Conservation (phyloP, 2,888 invertebrate species). For the Folsomia manolachei region DNA sequence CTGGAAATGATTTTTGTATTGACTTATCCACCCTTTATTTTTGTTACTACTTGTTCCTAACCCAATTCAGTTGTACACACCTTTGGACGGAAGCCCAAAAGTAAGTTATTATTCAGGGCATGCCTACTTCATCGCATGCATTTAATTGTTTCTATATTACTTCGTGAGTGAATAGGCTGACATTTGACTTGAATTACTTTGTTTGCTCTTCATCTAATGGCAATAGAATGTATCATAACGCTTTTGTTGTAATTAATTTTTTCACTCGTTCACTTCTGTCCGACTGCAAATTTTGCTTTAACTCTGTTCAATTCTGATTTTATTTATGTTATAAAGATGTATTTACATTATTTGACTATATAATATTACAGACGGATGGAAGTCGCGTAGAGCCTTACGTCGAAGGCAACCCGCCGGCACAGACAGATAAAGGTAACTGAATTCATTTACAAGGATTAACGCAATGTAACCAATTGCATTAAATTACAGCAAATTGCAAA, state of each 20-base stretch:
- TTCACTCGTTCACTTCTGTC: not conserved
- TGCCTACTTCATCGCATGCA: not conserved
- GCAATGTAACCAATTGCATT: too few species aligned
- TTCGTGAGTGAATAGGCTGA: not conserved
- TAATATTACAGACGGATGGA: constrained; percentile 46
- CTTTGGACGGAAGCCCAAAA: constrained; percentile 50
- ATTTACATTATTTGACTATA: not conserved
- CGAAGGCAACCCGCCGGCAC: constrained; percentile 44
- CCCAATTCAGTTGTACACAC: constrained; percentile 48
- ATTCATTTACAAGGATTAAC: too few species aligned
- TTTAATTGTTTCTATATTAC: not conserved
- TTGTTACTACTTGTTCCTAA: too few species aligned
- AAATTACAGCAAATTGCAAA: too few species aligned
- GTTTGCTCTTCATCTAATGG: not conserved
- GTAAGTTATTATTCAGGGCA: constrained; percentile 38
- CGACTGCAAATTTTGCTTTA: not conserved
- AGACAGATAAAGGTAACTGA: constrained; percentile 69
- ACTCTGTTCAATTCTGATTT: constrained; percentile 12
- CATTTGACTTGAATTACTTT: too few species aligned
- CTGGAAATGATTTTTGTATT: too few species aligned
- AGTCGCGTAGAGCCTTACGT: constrained; percentile 43
- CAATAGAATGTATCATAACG: not conserved
- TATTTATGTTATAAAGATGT: constrained; percentile 9
- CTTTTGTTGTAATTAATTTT: not conserved
- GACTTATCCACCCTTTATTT: too few species aligned